These are phyloP conservation scores for Ptychadena robeensis DNA, from an alignment of 2,797 vertebrate genomes.

Conservation along the genomic window DNA sequence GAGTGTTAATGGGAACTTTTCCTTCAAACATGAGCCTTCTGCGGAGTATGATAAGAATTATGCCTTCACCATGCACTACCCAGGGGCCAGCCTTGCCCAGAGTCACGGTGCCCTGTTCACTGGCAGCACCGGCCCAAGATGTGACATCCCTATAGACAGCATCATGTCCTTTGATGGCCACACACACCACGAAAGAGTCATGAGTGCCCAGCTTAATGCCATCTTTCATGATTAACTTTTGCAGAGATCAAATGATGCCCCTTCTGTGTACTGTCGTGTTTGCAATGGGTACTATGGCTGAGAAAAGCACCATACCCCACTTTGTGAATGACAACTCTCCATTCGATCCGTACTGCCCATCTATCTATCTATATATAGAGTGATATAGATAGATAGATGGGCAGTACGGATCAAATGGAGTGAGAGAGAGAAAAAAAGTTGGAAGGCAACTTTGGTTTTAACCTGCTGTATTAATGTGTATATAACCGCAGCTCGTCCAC, in stretches of 20 bases:
- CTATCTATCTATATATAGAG: no score
- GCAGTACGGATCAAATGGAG: conserved; percentile 77
- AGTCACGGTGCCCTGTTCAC: conserved; percentile 82
- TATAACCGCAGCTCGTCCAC: conserved; percentile 73
- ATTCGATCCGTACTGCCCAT: conserved; percentile 77
- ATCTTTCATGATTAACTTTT: conserved; percentile 91
- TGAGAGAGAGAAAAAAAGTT: conserved; percentile 71
- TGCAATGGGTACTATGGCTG: conserved; percentile 71
- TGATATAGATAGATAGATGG: no score
- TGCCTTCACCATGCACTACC: conserved; percentile 90
- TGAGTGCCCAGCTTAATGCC: conserved; percentile 92
- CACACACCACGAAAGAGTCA: conserved; percentile 89
- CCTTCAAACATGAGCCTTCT: conserved; percentile 91
- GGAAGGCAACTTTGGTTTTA: conserved; percentile 73
- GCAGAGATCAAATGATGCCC: conserved; percentile 65
- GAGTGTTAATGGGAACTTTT: conserved; percentile 97
- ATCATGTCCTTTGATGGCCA: conserved; percentile 90
- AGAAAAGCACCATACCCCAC: conserved; percentile 74
- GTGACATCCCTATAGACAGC: conserved; percentile 87
- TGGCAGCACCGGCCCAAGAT: conserved; percentile 78
- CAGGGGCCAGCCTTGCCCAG: conserved; percentile 75
- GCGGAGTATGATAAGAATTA: conserved; percentile 87
- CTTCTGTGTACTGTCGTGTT: conserved; percentile 68
- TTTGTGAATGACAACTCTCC: conserved; percentile 75
- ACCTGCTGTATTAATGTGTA: conserved; percentile 71